A percentile compares a stretch with the other conserved stretches of the same genome.
Conservation (phyloP, 2,888 invertebrate genomes). For the Masnerella sp. region DNA sequence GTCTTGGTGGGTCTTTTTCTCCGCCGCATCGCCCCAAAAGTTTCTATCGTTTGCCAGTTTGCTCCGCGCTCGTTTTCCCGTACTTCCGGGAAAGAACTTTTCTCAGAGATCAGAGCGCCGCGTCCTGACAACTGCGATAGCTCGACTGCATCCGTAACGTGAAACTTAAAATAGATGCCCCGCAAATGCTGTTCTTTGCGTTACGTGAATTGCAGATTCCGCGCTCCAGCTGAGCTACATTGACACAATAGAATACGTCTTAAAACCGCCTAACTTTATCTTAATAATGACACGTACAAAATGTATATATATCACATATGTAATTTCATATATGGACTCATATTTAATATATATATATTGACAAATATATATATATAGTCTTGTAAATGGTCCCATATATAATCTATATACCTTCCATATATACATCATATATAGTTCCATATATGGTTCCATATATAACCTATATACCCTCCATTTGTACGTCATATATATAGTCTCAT, state of each 20-base stretch:
- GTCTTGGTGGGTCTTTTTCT: conserved; percentile 25
- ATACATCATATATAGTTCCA: too few relatives aligned
- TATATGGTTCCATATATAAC: too few relatives aligned
- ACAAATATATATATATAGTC: too few relatives aligned
- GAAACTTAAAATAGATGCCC: conserved; percentile 53
- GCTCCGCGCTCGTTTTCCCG: conserved; percentile 59
- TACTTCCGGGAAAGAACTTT: conserved; percentile 46
- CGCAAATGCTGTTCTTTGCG: conserved; percentile 18
- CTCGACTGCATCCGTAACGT: conserved; percentile 49
- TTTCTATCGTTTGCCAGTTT: conserved; percentile 65
- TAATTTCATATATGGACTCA: too few relatives aligned
- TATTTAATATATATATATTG: too few relatives aligned
- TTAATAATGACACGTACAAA: too few relatives aligned
- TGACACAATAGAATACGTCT: conserved; percentile 9
- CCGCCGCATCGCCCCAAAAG: conserved; percentile 59
- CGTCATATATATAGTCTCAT: too few relatives aligned
- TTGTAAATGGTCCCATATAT: too few relatives aligned
- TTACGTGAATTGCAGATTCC: conserved; percentile 49
- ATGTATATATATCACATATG: too few relatives aligned
- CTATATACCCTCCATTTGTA: too few relatives aligned
- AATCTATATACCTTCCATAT: too few relatives aligned
- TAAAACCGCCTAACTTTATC: conserved; percentile 9
- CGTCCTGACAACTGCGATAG: conserved; percentile 50
- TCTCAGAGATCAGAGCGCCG: conserved; percentile 47
- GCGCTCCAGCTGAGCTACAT: conserved; percentile 11